Base-by-base conservation (phyloP, 1,140 invertebrate genomes). In the Ladona fulva region DNA sequence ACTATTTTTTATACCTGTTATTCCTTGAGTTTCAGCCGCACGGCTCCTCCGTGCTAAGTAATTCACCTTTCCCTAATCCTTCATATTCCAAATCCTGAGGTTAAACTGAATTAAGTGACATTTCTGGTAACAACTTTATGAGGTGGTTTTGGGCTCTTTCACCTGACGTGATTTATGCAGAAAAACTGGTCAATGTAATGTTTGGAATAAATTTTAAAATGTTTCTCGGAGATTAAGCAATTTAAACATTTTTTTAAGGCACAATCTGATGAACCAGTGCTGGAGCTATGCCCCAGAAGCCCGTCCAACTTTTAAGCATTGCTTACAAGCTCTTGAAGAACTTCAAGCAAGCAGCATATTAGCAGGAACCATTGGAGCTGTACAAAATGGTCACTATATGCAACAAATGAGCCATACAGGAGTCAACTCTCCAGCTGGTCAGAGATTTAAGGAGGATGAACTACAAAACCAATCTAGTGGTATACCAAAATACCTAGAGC, bases 281-380 rank as follows among this genome's bases (percentile, higher is more conserved):
- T 96, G 94, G 94, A 89, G 88, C 80, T 92, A 91, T 79, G 87
- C 88, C 80, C 90, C 93, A 0, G 90, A 91, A 79, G 88, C 91
- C 78, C 86, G 95, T 74, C 94, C 94, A 12, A 92, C 89, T 24
- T 96, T 97, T 83, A 90, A 90, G 74, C 89, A 91, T 78, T 94
- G 93, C 82, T 85, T 94, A 24, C 89, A 90, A 80, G 86, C 90
- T 19, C 85, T 95, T 59, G 86, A 88, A 79, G 84, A 85, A 42
- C 82, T 88, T 77, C 83, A 85, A 12, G 83, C 52, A 16, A 66
- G 52, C 12, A 66, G 14, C 14, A 66, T 22, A 66, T 66, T 66
- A 12, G n/a, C 14, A 66, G 52, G 52, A 19, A 66, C 52, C 52
- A 66, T 66, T 19, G 52, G 52, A 19, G 52, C 52, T 1, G 52